Conservation (phyloP, 2,113 vertebrate genomes). For the Asarcornis scutulata region DNA sequence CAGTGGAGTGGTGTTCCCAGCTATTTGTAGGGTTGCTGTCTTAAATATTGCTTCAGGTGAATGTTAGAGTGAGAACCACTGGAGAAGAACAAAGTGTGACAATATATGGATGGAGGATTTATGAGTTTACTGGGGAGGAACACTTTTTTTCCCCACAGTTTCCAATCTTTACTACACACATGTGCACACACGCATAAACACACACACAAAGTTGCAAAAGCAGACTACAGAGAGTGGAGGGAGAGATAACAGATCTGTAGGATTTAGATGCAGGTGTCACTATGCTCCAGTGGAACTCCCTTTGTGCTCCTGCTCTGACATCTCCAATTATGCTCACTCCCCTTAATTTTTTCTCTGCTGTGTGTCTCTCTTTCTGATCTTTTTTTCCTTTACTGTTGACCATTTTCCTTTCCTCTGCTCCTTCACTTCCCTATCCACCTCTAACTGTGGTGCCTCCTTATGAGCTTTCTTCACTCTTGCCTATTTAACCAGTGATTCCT, state of each 20-base stretch:
- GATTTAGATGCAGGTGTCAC: not conserved
- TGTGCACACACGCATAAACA: too few relatives aligned
- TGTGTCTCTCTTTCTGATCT: not conserved
- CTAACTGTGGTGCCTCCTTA: fast-evolving
- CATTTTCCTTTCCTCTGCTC: not conserved
- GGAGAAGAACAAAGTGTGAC: not conserved
- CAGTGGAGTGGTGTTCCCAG: not conserved
- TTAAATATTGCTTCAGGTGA: not conserved
- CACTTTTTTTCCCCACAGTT: not conserved
- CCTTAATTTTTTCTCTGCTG: not conserved
- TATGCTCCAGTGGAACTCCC: not conserved
- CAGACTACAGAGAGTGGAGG: not conserved
- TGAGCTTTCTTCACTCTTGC: not conserved
- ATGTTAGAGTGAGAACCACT: not conserved
- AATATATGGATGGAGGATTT: not conserved
- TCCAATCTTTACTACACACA: not conserved
- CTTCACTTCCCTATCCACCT: not conserved
- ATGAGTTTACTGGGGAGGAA: not conserved
- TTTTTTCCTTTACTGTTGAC: not conserved
- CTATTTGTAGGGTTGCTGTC: not conserved
- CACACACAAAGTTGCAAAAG: not conserved
- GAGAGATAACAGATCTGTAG: not conserved
- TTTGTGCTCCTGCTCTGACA: not conserved
- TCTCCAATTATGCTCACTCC: not conserved
- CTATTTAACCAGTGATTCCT: not conserved